A percentile compares a stretch with the other conserved stretches of the same genome.
Conservation (phyloP, 2,113 vertebrate genomes). For the Pseudolaguvia tuberculata region DNA sequence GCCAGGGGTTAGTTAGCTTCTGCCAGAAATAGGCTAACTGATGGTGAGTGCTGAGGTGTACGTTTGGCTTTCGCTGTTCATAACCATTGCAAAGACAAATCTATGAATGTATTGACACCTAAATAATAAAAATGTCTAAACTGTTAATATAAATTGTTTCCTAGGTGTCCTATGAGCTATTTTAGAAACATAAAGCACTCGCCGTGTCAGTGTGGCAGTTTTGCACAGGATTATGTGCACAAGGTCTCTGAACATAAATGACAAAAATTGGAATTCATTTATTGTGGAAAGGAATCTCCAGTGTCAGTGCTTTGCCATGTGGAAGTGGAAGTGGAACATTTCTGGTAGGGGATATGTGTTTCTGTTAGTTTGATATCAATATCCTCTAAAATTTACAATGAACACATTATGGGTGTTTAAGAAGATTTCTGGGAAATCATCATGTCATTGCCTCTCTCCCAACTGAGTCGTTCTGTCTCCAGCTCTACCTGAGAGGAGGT, state of each 20-base stretch:
- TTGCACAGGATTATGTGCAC: too few relatives aligned
- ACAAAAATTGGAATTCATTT: too few relatives aligned
- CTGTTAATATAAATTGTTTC: too few relatives aligned
- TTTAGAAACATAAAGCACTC: background rate
- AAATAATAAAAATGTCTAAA: background rate
- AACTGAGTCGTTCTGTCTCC: background rate
- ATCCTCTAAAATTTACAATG: background rate
- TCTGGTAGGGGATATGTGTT: too few relatives aligned
- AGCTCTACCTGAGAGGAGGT: slow-evolving; percentile 12
- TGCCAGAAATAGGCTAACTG: slow-evolving; percentile 38
- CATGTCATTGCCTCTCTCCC: background rate
- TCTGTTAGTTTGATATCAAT: too few relatives aligned
- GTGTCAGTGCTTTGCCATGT: too few relatives aligned
- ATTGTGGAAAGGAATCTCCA: too few relatives aligned
- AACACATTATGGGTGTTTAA: too few relatives aligned
- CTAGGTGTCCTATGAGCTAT: background rate
- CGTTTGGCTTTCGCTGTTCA: slow-evolving; percentile 11
- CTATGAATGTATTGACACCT: background rate
- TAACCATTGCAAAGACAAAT: background rate
- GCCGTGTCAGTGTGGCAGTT: too few relatives aligned
- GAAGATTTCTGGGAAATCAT: too few relatives aligned
- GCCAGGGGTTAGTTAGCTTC: slow-evolving; percentile 37
- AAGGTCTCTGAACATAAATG: too few relatives aligned
- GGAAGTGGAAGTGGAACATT: too few relatives aligned
- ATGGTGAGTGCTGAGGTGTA: slow-evolving; percentile 32